Evolutionary conservation across 2,888 invertebrate species (phyloP).

Genomic region (Neuroscelio doddi): DNA sequence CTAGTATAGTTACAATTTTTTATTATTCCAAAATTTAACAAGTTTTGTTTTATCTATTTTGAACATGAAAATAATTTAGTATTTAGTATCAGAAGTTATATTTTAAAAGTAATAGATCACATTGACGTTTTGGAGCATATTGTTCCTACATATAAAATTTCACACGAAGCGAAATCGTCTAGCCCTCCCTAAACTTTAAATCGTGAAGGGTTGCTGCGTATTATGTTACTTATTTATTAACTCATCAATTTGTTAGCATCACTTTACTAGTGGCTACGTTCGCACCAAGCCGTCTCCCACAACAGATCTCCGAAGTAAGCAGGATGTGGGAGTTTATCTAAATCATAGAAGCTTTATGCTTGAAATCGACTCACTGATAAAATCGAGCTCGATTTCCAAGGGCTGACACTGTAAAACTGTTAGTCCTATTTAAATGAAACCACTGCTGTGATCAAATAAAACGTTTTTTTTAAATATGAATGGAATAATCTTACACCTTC

Average conservation of each 20-base stretch:
- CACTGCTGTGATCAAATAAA: background rate
- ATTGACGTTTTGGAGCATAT: background rate
- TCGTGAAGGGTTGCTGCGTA: slow-evolving; percentile 57
- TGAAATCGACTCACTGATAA: slow-evolving; percentile 40
- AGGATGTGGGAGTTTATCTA: slow-evolving; percentile 49
- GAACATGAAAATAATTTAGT: too few relatives aligned
- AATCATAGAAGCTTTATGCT: slow-evolving; percentile 46
- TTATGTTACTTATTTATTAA: slow-evolving; percentile 68
- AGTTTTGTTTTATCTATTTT: too few relatives aligned
- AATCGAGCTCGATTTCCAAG: slow-evolving; percentile 25
- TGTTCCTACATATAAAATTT: slow-evolving; percentile 3
- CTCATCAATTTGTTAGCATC: slow-evolving; percentile 61
- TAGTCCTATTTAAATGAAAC: slow-evolving; percentile 21
- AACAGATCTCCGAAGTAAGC: slow-evolving; percentile 36
- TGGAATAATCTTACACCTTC: too few relatives aligned
- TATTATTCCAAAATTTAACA: too few relatives aligned
- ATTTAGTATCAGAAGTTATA: too few relatives aligned
- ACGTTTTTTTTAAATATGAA: too few relatives aligned
- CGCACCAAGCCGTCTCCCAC: slow-evolving; percentile 26
- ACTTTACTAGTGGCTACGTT: slow-evolving; percentile 47
- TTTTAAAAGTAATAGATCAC: too few relatives aligned
- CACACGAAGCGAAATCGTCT: slow-evolving; percentile 9
- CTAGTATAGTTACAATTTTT: too few relatives aligned
- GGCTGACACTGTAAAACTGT: slow-evolving; percentile 19
- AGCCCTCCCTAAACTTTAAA: slow-evolving; percentile 60